A percentile compares a stretch with the other conserved stretches of the same genome.
These are phyloP conservation scores for Oreochromis niloticus DNA, from an alignment of 2,113 vertebrate species.

Conservation along the genomic window DNA sequence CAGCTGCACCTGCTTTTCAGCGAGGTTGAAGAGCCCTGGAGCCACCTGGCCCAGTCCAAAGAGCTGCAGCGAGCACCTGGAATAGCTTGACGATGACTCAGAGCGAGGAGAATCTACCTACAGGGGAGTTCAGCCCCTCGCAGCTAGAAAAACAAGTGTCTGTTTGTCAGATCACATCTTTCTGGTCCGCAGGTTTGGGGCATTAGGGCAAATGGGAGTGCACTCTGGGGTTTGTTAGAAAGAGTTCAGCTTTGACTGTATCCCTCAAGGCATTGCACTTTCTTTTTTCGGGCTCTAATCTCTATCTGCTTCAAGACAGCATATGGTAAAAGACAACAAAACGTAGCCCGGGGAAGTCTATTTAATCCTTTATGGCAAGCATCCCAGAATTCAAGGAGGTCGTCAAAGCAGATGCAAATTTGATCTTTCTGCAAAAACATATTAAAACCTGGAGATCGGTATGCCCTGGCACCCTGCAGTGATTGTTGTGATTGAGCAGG, in stretches of 20 bases:
- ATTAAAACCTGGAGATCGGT: conserved; percentile 18
- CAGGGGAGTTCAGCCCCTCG: conserved; percentile 16
- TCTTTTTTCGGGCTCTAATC: conserved; percentile 11
- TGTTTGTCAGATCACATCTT: conserved; percentile 43
- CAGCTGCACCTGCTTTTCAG: conserved; percentile 57
- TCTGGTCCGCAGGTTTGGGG: conserved; percentile 45
- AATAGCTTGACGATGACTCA: conserved; percentile 60
- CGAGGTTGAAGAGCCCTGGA: conserved; percentile 15
- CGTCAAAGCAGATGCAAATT: conserved; percentile 50
- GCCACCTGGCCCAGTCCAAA: conserved; percentile 25
- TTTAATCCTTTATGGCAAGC: conserved; percentile 52
- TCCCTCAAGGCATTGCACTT: conserved; percentile 4
- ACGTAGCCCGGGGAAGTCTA: conserved; percentile 38
- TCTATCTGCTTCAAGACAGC: conserved; percentile 17
- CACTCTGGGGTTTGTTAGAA: conserved; percentile 30
- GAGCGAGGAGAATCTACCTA: conserved; percentile 32
- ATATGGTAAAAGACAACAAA: conserved; percentile 47
- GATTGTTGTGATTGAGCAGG: conserved; percentile 1
- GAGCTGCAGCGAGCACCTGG: conserved; percentile 49
- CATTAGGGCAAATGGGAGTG: conserved; percentile 15
- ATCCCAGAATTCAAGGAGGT: conserved; percentile 49
- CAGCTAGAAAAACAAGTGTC: conserved; percentile 43
- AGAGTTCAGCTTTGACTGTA: conserved; percentile 23
- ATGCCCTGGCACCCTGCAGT: not conserved
- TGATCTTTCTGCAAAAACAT: conserved; percentile 30